These are phyloP conservation scores for Erpobdella octoculata DNA, from an alignment of 2,888 invertebrate genomes.

Conservation along the genomic window DNA sequence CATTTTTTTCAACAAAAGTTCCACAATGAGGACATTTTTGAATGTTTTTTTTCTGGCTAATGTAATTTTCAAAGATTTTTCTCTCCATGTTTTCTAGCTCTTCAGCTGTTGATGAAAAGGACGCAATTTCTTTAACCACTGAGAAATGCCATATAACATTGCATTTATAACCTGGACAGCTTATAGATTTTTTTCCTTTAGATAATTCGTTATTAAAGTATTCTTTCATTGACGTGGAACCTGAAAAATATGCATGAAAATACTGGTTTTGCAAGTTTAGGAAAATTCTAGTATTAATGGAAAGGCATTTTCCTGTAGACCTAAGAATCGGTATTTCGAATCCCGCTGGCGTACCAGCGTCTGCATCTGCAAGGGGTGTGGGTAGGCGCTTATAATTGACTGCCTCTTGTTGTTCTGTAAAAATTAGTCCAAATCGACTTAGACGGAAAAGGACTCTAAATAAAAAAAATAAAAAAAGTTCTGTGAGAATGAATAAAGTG, in stretches of 20 bases:
- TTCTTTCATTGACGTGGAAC: slow-evolving; percentile 11
- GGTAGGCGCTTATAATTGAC: no score
- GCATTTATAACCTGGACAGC: slow-evolving; percentile 7
- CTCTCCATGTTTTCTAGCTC: not conserved
- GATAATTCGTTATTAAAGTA: not conserved
- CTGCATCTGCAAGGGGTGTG: no score
- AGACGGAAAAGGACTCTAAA: no score
- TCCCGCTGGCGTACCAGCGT: no score
- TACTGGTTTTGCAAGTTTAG: not conserved
- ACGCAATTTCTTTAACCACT: not conserved
- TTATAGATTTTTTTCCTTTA: not conserved
- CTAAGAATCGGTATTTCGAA: no score
- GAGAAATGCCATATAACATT: not conserved
- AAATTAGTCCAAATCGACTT: no score
- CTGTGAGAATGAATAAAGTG: no score
- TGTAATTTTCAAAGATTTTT: not conserved
- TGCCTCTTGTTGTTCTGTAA: no score
- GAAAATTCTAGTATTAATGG: no score
- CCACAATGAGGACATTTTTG: slow-evolving; percentile 13
- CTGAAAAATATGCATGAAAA: not conserved
- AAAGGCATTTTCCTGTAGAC: no score
- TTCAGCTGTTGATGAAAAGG: not conserved
- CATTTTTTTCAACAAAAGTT: not conserved
- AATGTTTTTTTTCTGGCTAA: not conserved
- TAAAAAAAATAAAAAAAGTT: no score